A percentile compares a stretch with the other conserved stretches of the same genome.
Evolutionary conservation across 2,797 vertebrate species (phyloP).

Genomic region (Hafferia zeledoni): DNA sequence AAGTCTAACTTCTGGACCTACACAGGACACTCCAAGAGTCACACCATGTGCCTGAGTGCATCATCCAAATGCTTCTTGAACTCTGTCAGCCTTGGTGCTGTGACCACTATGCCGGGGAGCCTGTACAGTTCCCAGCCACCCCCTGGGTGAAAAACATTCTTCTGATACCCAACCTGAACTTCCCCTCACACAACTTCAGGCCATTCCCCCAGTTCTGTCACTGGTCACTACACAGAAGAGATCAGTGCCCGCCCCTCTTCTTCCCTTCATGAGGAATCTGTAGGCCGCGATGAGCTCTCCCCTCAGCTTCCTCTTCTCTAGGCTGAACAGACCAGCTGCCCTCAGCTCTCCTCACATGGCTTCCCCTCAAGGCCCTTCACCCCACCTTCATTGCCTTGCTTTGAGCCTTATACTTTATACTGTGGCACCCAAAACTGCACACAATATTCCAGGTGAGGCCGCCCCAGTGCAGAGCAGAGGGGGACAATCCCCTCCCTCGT

Average conservation of each 20-base stretch:
- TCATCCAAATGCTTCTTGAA: background rate
- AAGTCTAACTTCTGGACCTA: background rate
- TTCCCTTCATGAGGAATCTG: background rate
- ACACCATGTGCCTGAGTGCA: background rate
- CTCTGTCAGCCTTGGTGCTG: background rate
- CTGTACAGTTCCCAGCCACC: background rate
- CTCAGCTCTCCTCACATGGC: fast-evolving
- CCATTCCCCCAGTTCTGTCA: fast-evolving
- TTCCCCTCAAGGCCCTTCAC: background rate
- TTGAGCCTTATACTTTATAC: too few species aligned
- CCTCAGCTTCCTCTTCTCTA: too few species aligned
- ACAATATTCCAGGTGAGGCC: background rate
- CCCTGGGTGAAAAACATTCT: background rate
- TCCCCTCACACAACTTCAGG: background rate
- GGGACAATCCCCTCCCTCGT: background rate
- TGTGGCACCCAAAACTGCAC: background rate
- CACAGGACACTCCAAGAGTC: background rate
- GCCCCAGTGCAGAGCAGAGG: background rate
- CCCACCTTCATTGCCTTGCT: fast-evolving
- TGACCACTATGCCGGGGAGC: background rate
- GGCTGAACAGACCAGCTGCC: background rate
- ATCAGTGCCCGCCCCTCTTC: background rate
- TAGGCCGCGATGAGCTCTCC: fast-evolving
- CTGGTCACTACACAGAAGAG: background rate
- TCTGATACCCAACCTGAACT: background rate